Conservation (phyloP, 2,888 invertebrate genomes). For the Acronicta psi region DNA sequence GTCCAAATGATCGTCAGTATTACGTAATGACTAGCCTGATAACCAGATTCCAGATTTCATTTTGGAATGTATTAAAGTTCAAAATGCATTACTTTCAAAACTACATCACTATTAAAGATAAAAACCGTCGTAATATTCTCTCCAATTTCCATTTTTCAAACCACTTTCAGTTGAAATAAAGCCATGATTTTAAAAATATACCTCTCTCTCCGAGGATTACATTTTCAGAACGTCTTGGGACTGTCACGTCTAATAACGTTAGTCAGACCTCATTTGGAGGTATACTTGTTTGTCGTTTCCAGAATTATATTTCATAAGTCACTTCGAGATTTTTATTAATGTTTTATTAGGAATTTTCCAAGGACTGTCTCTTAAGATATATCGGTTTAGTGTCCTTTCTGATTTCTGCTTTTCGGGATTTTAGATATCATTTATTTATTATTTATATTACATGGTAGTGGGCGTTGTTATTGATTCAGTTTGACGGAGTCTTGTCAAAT, state of each 20-base stretch:
- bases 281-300: slow-evolving; percentile 47
- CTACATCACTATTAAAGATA: no score
- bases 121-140: background rate
- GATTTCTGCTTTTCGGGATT: slow-evolving; percentile 20
- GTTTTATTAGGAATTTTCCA: slow-evolving; percentile 44
- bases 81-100: no score
- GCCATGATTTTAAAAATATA: background rate
- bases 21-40: no score
- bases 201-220: background rate
- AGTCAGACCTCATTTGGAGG: slow-evolving; percentile 27
- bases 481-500: background rate
- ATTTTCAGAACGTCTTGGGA: slow-evolving; percentile 3
- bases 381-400: slow-evolving; percentile 14
- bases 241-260: slow-evolving; percentile 39
- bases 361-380: slow-evolving; percentile 27
- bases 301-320: slow-evolving; percentile 52
- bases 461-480: slow-evolving; percentile 4
- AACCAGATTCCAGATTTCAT: no score
- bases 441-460: slow-evolving; percentile 4
- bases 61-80: no score
- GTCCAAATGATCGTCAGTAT: no score
- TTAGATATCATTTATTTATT: slow-evolving; percentile 10
- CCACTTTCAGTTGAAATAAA: background rate
- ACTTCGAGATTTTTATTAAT: slow-evolving; percentile 53
- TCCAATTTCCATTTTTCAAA: background rate